phyloP scores from a whole-genome alignment of 2,113 vertebrate species.

The Oreocharis arfaki region DNA sequence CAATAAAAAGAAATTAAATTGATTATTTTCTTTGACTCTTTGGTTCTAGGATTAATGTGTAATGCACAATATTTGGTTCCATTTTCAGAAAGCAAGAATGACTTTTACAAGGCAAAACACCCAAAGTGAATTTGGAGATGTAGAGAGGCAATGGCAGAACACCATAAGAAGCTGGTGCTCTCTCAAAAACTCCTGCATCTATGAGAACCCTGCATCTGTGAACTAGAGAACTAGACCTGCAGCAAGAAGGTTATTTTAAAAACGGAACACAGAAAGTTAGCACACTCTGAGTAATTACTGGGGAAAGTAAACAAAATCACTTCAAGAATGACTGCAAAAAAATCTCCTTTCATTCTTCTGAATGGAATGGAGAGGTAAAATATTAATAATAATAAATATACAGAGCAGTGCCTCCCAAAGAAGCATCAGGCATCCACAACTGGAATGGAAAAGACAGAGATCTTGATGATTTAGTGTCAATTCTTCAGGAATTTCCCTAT shows the following conservation, averaged over 20 bases:
- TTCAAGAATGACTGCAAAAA: background rate
- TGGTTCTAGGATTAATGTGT: background rate
- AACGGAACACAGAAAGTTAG: background rate
- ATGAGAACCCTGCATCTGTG: background rate
- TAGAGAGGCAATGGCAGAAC: background rate
- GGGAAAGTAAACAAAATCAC: background rate
- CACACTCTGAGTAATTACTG: background rate
- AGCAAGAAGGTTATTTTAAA: background rate
- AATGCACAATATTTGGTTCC: background rate
- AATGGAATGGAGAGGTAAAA: background rate
- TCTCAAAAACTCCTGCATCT: background rate
- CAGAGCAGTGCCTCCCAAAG: background rate
- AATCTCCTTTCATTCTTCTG: background rate
- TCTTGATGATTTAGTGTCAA: background rate
- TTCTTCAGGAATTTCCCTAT: background rate
- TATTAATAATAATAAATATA: background rate
- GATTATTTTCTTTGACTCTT: constrained; percentile 29
- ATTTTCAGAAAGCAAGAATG: background rate
- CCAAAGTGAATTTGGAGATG: background rate
- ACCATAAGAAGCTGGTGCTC: background rate
- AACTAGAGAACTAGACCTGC: background rate
- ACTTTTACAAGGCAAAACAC: background rate
- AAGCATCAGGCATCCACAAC: background rate
- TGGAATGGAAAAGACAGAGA: background rate
- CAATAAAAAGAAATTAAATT: constrained; percentile 49